Base-by-base conservation (phyloP, 1,140 invertebrate species). In the Drosophila leontia region DNA sequence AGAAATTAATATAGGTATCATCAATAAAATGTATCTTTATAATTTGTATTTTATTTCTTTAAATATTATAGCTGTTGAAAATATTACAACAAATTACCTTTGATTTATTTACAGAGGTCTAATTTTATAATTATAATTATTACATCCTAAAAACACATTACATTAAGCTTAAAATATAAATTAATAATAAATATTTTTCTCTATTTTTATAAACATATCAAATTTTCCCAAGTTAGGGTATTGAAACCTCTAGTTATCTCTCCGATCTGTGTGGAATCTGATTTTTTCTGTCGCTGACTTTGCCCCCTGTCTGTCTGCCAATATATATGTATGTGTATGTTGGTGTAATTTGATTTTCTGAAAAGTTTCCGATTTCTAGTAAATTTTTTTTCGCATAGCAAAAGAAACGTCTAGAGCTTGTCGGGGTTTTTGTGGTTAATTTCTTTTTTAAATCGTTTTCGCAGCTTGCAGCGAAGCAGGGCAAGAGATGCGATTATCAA, bases 301-400 rank as follows among this genome's bases (percentile, higher is more conserved):
- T 61, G 57, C 50, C 62, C 41, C 47, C 45, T 63, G 69, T 68
- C 63, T 69, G 68, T 62, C 45, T 65, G 58, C 58, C 58, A n/a
- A n/a, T 41, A 23, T 29, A 23, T 41, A 23, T 62, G 12, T 29
- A 9, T 69, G 47, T 63, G 37, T 82, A 55, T 82, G 61, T 82
- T 82, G 74, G 64, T 88, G 85, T 88, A 90, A 90, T 90, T 90
- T 90, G 85, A 90, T 90, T 90, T 90, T 90, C 78, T 90, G 72
- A 82, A 88, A 90, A 90, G 85, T 90, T 90, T 90, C 85, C 85
- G 85, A 90, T 90, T 90, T 90, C 85, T 90, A 81, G 85, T 85
- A 77, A 76, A 90, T 90, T 90, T 90, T 35, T 35, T 56, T 90
- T 90, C 85, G 86, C 85, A 81, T 67, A 72, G 67, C 61, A 67